These are phyloP conservation scores for Aethina tumida DNA, from an alignment of 1,140 invertebrate species.

Conservation along the genomic window DNA sequence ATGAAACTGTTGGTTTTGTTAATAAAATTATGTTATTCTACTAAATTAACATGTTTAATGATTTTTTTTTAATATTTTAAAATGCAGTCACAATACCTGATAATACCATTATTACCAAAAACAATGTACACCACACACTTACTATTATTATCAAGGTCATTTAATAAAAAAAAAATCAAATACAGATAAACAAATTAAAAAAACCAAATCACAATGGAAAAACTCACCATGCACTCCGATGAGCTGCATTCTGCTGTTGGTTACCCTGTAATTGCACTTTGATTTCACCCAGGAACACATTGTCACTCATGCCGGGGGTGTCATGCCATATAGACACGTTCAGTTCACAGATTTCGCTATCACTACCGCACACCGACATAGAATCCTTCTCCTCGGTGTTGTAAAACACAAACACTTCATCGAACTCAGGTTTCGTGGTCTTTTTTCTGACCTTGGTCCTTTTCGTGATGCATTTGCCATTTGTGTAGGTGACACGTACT, in stretches of 20 bases:
- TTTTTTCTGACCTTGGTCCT: slow-evolving; percentile 82
- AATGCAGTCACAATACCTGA: too few species aligned
- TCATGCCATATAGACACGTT: slow-evolving; percentile 80
- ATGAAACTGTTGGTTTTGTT: too few species aligned
- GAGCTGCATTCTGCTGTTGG: slow-evolving; percentile 48
- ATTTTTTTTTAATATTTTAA: too few species aligned
- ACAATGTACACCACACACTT: too few species aligned
- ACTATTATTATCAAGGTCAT: too few species aligned
- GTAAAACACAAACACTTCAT: slow-evolving; percentile 82
- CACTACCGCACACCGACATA: slow-evolving; percentile 35
- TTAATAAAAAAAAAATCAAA: too few species aligned
- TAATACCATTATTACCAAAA: too few species aligned
- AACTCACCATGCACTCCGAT: slow-evolving; percentile 49
- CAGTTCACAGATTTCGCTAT: slow-evolving; percentile 58
- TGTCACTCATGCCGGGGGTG: slow-evolving; percentile 59
- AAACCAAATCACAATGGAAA: not conserved
- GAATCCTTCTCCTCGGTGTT: slow-evolving; percentile 45
- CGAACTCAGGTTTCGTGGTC: slow-evolving; percentile 78
- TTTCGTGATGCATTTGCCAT: slow-evolving; percentile 69
- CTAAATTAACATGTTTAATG: too few species aligned
- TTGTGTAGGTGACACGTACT: slow-evolving; percentile 68
- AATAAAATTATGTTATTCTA: too few species aligned
- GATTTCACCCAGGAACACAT: slow-evolving; percentile 80
- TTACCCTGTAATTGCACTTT: slow-evolving; percentile 61
- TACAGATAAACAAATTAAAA: too few species aligned